Percentiles rank a stretch among this genome's conserved stretches.
Evolutionary conservation across 2,113 vertebrate species (phyloP).

Genomic region (Triplophysa rosa): DNA sequence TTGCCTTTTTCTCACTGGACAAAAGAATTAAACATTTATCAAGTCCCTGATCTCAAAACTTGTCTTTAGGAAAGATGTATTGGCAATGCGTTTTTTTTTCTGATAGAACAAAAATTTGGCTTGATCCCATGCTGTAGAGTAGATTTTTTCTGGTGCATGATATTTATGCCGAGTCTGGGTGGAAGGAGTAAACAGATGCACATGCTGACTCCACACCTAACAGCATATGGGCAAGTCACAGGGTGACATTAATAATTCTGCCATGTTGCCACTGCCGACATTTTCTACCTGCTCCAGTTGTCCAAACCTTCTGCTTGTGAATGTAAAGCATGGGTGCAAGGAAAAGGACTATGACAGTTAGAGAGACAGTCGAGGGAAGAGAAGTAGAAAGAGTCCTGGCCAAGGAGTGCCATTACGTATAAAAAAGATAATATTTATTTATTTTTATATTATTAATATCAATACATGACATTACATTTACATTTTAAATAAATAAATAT

Average conservation of each 20-base stretch:
- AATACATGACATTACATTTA: too few relatives aligned
- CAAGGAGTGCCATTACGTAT: constrained; percentile 58
- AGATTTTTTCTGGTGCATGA: constrained; percentile 47
- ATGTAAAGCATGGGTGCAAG: constrained; percentile 52
- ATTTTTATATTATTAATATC: not conserved
- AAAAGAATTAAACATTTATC: constrained; percentile 46
- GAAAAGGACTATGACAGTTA: constrained; percentile 3
- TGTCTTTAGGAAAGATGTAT: not conserved
- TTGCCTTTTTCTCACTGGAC: constrained; percentile 13
- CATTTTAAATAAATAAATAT: too few relatives aligned
- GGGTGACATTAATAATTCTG: constrained; percentile 60
- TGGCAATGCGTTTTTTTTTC: not conserved
- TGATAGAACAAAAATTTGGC: not conserved
- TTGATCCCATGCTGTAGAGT: not conserved
- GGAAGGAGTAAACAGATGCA: constrained; percentile 57
- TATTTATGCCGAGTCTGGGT: constrained; percentile 58
- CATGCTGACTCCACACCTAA: constrained; percentile 58
- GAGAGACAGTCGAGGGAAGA: constrained; percentile 11
- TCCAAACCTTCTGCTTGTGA: constrained; percentile 59
- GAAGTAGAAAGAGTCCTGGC: constrained; percentile 56
- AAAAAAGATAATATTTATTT: not conserved
- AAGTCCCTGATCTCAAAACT: constrained; percentile 30
- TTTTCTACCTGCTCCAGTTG: constrained; percentile 52
- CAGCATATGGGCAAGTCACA: constrained; percentile 59
- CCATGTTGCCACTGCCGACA: constrained; percentile 43